Conservation (phyloP, 2,113 vertebrate genomes). For the Gymnogyps californianus region DNA sequence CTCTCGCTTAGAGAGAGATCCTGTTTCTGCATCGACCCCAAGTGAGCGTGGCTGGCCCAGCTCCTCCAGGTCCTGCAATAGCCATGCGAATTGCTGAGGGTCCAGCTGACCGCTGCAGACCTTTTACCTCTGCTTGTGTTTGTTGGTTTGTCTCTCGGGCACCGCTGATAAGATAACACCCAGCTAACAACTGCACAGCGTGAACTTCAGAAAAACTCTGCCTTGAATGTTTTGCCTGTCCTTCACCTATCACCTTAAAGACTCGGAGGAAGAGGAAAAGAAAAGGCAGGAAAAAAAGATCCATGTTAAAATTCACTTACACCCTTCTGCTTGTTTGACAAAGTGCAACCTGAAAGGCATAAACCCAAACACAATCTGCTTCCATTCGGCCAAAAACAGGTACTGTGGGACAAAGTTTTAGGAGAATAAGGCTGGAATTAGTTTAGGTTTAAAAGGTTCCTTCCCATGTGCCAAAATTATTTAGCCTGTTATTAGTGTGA, state of each 20-base stretch:
- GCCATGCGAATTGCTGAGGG: background rate
- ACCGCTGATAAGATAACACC: background rate
- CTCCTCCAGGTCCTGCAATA: background rate
- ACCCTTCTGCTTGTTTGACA: background rate
- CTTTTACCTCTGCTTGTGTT: background rate
- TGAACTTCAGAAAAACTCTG: background rate
- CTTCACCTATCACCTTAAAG: background rate
- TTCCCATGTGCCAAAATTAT: background rate
- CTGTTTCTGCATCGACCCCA: background rate
- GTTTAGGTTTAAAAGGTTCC: background rate
- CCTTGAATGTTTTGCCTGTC: accelerated
- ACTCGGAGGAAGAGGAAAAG: background rate
- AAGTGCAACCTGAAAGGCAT: background rate
- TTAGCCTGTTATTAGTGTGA: no score
- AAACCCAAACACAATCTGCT: background rate
- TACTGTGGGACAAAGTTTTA: background rate
- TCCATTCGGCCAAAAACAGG: accelerated
- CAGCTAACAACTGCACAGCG: accelerated
- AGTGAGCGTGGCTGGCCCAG: background rate
- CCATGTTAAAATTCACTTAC: background rate
- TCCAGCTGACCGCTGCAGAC: background rate
- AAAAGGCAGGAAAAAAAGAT: background rate
- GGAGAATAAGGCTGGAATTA: background rate
- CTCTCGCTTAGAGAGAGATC: background rate
- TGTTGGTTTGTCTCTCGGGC: background rate